A percentile compares a stretch with the other conserved stretches of the same genome.
phyloP scores from a whole-genome alignment of 2,113 vertebrate species.

The Tor tambroides region DNA sequence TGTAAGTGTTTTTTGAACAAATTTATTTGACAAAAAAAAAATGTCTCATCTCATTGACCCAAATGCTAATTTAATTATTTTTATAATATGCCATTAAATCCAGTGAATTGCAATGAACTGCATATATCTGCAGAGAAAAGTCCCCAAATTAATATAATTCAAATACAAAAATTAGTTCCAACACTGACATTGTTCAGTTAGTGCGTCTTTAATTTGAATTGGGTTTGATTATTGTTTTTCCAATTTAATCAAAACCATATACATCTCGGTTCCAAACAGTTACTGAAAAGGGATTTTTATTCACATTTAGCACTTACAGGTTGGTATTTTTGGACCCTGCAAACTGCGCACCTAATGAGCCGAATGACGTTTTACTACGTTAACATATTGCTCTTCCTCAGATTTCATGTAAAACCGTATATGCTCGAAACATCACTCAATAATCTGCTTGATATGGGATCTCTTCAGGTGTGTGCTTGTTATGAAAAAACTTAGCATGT shows the following conservation, averaged over 20 bases:
- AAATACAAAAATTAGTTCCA: neutral
- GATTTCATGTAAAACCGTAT: neutral
- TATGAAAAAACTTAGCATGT: neutral
- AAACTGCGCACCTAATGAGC: no score
- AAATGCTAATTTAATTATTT: neutral
- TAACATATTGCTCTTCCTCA: neutral
- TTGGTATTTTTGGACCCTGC: neutral
- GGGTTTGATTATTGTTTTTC: neutral
- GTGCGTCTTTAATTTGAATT: neutral
- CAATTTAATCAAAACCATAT: neutral
- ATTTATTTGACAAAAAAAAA: neutral
- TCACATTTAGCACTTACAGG: neutral
- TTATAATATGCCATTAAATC: neutral
- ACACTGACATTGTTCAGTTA: neutral
- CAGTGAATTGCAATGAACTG: neutral
- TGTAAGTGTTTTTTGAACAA: neutral
- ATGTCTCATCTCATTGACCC: neutral
- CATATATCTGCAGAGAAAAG: neutral
- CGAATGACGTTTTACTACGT: neutral
- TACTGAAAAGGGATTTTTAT: neutral
- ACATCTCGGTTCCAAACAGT: neutral
- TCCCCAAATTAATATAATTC: neutral
- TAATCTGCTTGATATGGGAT: neutral
- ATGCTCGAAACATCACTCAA: neutral
- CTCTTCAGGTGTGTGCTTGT: neutral